phyloP scores from a whole-genome alignment of 2,113 vertebrate genomes.

The Urocitellus parryii region DNA sequence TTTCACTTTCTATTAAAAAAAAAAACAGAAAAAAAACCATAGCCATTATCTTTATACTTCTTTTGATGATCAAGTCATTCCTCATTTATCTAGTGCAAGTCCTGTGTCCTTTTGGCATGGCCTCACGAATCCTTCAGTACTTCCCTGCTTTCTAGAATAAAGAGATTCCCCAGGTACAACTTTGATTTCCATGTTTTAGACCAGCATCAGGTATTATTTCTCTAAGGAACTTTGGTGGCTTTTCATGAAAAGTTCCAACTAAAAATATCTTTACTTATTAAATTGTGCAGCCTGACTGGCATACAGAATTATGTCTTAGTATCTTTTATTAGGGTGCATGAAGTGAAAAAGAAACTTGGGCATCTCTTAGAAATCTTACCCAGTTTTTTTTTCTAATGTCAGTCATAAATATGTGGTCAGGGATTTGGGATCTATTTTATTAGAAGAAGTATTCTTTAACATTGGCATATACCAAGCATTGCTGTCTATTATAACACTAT shows the following conservation, averaged over 20 bases:
- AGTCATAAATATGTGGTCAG: conserved; percentile 26
- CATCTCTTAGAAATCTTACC: not conserved
- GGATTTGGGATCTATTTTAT: not conserved
- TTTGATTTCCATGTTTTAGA: not conserved
- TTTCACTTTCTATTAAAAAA: not conserved
- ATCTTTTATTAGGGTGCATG: not conserved
- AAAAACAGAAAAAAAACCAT: too few species aligned
- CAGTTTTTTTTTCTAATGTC: not conserved
- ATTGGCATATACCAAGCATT: not conserved
- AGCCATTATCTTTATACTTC: not conserved
- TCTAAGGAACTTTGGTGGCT: not conserved
- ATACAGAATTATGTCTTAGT: not conserved
- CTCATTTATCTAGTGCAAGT: not conserved
- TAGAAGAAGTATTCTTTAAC: not conserved
- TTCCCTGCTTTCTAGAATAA: not conserved
- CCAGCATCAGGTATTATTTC: not conserved
- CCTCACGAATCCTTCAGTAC: not conserved
- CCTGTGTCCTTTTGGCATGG: not conserved
- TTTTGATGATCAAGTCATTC: not conserved
- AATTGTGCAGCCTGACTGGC: not conserved
- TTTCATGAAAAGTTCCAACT: conserved; percentile 25
- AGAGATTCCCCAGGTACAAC: not conserved
- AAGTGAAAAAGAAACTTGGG: not conserved
- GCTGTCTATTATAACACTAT: not conserved
- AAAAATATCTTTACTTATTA: not conserved